Conservation (phyloP, 2,113 vertebrate genomes). For the Cinclus cinclus region DNA sequence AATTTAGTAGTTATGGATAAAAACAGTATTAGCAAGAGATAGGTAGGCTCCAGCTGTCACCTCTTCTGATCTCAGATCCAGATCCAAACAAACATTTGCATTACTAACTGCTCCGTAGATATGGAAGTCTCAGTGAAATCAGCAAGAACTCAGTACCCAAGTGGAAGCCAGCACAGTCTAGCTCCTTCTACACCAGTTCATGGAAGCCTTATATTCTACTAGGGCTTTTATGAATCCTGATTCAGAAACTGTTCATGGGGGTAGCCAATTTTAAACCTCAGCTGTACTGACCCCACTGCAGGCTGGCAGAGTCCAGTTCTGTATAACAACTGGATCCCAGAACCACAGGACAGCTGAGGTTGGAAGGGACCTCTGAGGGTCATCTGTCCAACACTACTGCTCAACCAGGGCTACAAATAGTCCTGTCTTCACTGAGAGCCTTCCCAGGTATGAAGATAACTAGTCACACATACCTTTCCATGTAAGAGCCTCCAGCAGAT, state of each 20-base stretch:
- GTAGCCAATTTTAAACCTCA: not conserved
- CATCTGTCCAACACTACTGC: not conserved
- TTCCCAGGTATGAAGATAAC: not conserved
- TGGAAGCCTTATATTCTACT: not conserved
- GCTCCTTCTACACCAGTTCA: not conserved
- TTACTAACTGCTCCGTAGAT: not conserved
- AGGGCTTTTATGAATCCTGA: not conserved
- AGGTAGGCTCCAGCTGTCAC: constrained; percentile 11
- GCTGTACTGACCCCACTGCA: not conserved
- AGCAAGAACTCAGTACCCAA: not conserved
- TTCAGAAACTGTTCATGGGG: not conserved
- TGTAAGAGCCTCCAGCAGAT: not conserved
- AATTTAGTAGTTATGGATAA: not conserved
- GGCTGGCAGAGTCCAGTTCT: not conserved
- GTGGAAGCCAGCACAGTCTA: not conserved
- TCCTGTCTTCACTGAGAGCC: not conserved
- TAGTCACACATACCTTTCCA: not conserved
- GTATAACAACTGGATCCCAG: not conserved
- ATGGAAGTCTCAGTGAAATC: not conserved
- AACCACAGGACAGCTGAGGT: not conserved
- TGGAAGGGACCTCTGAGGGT: not conserved
- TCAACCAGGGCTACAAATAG: not conserved
- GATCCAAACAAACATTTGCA: not conserved
- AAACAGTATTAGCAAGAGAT: not conserved
- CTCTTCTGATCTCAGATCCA: constrained; percentile 11